Evolutionary conservation across 2,797 vertebrate genomes (phyloP).

Genomic region (Leptoclinus maculatus): DNA sequence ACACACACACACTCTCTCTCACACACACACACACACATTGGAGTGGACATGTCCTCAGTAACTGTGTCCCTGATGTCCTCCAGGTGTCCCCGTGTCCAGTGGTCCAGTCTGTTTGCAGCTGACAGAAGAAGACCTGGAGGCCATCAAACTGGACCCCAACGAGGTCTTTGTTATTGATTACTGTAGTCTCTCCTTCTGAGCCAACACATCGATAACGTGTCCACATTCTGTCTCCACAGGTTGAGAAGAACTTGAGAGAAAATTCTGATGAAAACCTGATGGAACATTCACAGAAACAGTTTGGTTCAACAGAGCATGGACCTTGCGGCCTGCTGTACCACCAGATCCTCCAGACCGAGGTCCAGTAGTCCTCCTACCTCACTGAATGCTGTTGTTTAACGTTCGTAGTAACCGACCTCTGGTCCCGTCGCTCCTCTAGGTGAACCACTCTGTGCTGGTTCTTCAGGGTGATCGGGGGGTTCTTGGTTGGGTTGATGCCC

Average conservation of each 20-base stretch:
- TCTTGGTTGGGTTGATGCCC: not conserved
- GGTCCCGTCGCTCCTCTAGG: constrained; percentile 26
- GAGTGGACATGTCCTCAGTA: not conserved
- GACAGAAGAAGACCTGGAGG: constrained; percentile 93
- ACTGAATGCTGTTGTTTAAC: not conserved
- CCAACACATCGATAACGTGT: not conserved
- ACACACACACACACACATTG: not conserved
- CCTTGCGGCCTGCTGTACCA: constrained; percentile 87
- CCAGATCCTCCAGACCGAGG: constrained; percentile 75
- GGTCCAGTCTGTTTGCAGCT: constrained; percentile 90
- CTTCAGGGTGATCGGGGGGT: constrained; percentile 20
- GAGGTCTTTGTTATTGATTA: constrained; percentile 69
- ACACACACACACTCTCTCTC: not conserved
- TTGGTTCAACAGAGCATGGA: constrained; percentile 88
- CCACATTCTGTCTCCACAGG: constrained; percentile 60
- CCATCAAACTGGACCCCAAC: constrained; percentile 92
- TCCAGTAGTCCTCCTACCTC: not conserved
- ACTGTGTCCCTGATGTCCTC: constrained; percentile 1
- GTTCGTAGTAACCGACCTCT: not conserved
- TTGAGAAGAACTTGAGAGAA: constrained; percentile 94
- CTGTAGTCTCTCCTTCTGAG: not conserved
- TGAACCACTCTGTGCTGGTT: rapidly evolving
- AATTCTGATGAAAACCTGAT: constrained; percentile 94
- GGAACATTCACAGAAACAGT: constrained; percentile 94
- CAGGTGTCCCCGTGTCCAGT: constrained; percentile 73